A percentile compares a stretch with the other conserved stretches of the same genome.
phyloP scores from a whole-genome alignment of 1,140 invertebrate genomes.

The Bacillus rossius region DNA sequence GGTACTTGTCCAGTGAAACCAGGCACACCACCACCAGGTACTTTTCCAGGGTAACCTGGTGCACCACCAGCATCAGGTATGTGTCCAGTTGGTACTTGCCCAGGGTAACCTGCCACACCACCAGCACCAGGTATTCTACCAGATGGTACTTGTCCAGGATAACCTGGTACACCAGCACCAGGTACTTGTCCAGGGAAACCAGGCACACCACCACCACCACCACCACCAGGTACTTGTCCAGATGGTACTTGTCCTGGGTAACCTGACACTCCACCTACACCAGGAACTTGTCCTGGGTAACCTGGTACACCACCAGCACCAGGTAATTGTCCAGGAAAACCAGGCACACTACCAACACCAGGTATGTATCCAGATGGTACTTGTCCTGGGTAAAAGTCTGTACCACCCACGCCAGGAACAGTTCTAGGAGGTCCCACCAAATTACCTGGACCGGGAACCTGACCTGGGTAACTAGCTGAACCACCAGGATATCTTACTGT shows the following conservation, averaged over 20 bases:
- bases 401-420: conserved; percentile 9
- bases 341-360: too few species aligned
- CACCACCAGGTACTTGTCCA: background rate
- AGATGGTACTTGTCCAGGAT: background rate
- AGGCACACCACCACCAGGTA: conserved; percentile 2
- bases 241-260: conserved; percentile 17
- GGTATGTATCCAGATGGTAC: too few species aligned
- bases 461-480: background rate
- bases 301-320: too few species aligned
- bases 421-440: background rate
- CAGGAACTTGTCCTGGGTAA: conserved; percentile 9
- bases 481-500: conserved; percentile 3
- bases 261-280: conserved; percentile 14
- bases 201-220: conserved; percentile 18
- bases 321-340: too few species aligned
- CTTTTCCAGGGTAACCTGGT: background rate
- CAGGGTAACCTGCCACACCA: background rate
- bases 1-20: too few species aligned
- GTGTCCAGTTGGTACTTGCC: conserved; percentile 18
- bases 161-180: conserved; percentile 10
- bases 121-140: conserved; percentile 9
- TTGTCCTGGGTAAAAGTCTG: background rate
- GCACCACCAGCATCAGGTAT: too few species aligned
- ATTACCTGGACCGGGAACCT: background rate
- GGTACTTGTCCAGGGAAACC: background rate